These are phyloP conservation scores for Melinopterus prodromus DNA, from an alignment of 2,888 invertebrate species.

Conservation along the genomic window DNA sequence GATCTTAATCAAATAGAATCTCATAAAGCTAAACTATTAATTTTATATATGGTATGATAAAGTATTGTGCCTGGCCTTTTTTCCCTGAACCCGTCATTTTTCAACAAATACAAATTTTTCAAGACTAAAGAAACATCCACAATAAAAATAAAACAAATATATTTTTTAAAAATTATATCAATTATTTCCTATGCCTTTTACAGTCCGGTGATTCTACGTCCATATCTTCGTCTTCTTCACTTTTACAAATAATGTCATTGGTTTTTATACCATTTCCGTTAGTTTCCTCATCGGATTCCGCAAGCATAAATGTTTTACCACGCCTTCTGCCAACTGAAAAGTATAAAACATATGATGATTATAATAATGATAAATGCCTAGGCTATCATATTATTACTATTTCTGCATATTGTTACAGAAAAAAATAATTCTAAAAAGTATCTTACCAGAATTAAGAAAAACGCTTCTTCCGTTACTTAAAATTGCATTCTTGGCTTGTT, in stretches of 20 bases:
- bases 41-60: no score
- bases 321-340: slow-evolving; percentile 60
- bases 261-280: slow-evolving; percentile 32
- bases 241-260: slow-evolving; percentile 43
- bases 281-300: slow-evolving; percentile 54
- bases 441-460: slow-evolving; percentile 70
- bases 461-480: slow-evolving; percentile 67
- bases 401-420: slow-evolving; percentile 20
- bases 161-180: slow-evolving; percentile 6
- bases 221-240: slow-evolving; percentile 51
- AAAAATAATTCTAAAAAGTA: slow-evolving; percentile 40
- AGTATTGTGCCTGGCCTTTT: no score
- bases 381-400: background rate
- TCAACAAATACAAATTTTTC: no score
- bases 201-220: slow-evolving; percentile 52
- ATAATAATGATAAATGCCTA: no score
- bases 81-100: no score
- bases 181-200: slow-evolving; percentile 51
- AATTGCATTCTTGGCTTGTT: slow-evolving; percentile 73
- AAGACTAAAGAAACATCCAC: background rate
- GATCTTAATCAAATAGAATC: no score
- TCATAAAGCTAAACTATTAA: no score
- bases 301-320: slow-evolving; percentile 65
- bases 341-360: slow-evolving; percentile 30
- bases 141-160: background rate